A percentile compares a stretch with the other conserved stretches of the same genome.
phyloP scores from a whole-genome alignment of 2,113 vertebrate species.

The Pipa parva region DNA sequence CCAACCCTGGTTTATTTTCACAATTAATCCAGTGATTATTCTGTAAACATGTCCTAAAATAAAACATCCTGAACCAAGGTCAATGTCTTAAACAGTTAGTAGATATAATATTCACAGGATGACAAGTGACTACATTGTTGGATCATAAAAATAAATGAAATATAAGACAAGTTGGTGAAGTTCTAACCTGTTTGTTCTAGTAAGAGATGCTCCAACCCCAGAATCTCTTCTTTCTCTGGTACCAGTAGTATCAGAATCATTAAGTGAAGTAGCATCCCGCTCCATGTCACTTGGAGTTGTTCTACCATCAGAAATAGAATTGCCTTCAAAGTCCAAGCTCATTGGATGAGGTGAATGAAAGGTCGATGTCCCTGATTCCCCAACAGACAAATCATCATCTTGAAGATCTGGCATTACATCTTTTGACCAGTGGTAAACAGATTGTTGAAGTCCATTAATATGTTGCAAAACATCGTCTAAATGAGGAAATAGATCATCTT shows the following conservation, averaged over 20 bases:
- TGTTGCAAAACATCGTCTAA: constrained; percentile 91
- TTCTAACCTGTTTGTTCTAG: constrained; percentile 85
- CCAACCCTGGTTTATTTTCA: too few species aligned
- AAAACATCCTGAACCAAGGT: too few species aligned
- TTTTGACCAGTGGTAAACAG: constrained; percentile 89
- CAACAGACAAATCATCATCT: constrained; percentile 32
- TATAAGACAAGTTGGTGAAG: not conserved
- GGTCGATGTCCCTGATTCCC: constrained; percentile 44
- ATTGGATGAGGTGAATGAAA: constrained; percentile 72
- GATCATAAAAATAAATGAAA: not conserved
- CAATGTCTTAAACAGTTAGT: too few species aligned
- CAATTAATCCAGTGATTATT: too few species aligned
- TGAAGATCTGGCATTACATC: constrained; percentile 71
- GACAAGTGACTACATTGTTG: too few species aligned
- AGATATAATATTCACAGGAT: too few species aligned
- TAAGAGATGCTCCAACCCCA: constrained; percentile 90
- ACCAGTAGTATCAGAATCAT: constrained; percentile 72
- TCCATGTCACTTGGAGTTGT: constrained; percentile 78
- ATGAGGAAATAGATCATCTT: constrained; percentile 84
- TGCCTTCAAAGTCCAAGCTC: constrained; percentile 85
- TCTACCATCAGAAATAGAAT: constrained; percentile 79
- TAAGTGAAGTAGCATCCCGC: constrained; percentile 78
- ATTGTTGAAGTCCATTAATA: constrained; percentile 82
- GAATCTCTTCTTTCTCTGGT: constrained; percentile 90
- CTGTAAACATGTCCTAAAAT: too few species aligned